Percentiles rank a stretch among this genome's conserved stretches.
phyloP scores from a whole-genome alignment of 2,797 vertebrate genomes.

The Champsocephalus esox region DNA sequence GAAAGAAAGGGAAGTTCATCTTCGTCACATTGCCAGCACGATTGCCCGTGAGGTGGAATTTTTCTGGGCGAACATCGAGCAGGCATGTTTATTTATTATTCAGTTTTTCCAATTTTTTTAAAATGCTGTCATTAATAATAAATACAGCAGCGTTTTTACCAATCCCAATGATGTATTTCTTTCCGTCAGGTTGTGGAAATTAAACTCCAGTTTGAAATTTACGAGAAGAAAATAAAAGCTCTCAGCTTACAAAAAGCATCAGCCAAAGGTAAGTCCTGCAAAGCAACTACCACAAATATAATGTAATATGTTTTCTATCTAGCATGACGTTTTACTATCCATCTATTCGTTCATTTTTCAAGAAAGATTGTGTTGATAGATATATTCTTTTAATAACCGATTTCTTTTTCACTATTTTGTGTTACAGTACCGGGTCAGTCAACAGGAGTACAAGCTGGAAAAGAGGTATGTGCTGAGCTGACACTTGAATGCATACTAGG shows the following conservation, averaged over 20 bases:
- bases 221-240: constrained; percentile 90
- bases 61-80: constrained; percentile 96
- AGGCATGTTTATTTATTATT: constrained; percentile 77
- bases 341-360: background rate
- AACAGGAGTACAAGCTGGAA: constrained; percentile 76
- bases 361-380: background rate
- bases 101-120: background rate
- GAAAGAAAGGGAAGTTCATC: constrained; percentile 88
- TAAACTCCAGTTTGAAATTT: constrained; percentile 93
- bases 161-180: background rate
- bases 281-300: background rate
- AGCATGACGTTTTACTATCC: background rate
- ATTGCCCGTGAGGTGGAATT: constrained; percentile 93
- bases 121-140: background rate
- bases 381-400: background rate
- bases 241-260: constrained; percentile 87
- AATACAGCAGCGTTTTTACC: background rate
- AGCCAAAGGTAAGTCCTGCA: constrained; percentile 81
- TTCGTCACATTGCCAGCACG: constrained; percentile 91
- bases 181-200: constrained; percentile 92
- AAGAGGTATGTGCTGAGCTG: constrained; percentile 72
- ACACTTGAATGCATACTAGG: constrained; percentile 11
- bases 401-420: constrained; percentile 21
- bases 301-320: background rate
- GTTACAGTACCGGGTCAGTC: constrained; percentile 78